Conservation (phyloP, 1,140 invertebrate species). For the Gryllus bimaculatus region DNA sequence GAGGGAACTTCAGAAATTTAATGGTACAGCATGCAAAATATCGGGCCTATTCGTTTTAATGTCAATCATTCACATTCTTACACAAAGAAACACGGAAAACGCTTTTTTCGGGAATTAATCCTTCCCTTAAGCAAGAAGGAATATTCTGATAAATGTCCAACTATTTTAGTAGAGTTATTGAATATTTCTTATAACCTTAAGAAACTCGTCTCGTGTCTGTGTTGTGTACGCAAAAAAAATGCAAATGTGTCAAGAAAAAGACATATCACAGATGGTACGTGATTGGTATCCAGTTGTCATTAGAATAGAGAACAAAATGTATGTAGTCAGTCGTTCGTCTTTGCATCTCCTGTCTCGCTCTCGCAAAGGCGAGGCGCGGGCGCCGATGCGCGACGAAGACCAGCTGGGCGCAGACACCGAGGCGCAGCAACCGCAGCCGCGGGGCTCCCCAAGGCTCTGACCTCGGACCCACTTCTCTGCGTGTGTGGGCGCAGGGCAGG, state of each 20-base stretch:
- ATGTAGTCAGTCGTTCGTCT: no score
- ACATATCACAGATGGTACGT: not conserved
- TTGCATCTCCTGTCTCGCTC: not conserved
- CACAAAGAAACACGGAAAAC: conserved; percentile 4
- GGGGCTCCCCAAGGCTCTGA: no score
- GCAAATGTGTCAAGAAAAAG: not conserved
- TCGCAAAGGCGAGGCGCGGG: not conserved
- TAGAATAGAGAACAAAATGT: not conserved
- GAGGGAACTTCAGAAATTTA: no score
- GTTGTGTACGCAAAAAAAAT: not conserved
- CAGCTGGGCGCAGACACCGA: not conserved
- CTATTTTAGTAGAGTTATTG: not conserved
- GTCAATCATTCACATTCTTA: not conserved
- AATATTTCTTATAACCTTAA: not conserved
- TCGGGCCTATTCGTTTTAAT: no score
- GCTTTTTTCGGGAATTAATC: not conserved
- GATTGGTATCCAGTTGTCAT: not conserved
- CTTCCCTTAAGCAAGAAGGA: not conserved
- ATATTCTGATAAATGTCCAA: not conserved
- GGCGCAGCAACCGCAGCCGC: no score
- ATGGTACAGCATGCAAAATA: no score
- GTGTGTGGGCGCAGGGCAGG: no score
- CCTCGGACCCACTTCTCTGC: no score
- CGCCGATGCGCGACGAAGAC: not conserved
- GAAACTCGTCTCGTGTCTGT: not conserved